These are phyloP conservation scores for Sarcoramphus papa DNA, from an alignment of 2,797 vertebrate species.

Conservation along the genomic window DNA sequence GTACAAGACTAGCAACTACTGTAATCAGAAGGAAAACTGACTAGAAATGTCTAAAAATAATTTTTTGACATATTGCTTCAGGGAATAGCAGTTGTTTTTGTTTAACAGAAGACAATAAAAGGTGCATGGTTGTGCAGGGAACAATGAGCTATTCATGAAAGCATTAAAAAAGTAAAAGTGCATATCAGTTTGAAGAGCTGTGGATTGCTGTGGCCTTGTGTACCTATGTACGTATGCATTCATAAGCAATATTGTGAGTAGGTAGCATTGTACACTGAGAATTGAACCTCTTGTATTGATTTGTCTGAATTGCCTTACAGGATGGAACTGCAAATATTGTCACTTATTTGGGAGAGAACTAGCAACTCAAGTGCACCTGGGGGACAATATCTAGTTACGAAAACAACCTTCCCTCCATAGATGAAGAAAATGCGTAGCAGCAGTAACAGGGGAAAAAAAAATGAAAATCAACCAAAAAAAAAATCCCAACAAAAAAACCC, in stretches of 20 bases:
- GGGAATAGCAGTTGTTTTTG: not conserved
- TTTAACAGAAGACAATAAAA: not conserved
- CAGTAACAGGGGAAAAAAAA: fast-evolving
- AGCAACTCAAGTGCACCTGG: not conserved
- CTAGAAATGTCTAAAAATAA: not conserved
- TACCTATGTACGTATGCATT: not conserved
- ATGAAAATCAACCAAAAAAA: not conserved
- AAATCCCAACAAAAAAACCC: not conserved
- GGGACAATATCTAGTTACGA: not conserved
- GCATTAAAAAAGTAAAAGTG: not conserved
- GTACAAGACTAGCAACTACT: not conserved
- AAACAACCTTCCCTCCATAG: not conserved
- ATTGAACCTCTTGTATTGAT: not conserved
- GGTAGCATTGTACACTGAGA: not conserved
- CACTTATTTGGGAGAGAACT: not conserved
- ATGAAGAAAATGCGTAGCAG: not conserved
- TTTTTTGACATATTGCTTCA: not conserved
- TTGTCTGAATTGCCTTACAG: not conserved
- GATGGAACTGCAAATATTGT: not conserved
- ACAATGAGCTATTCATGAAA: not conserved
- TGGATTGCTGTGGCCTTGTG: not conserved
- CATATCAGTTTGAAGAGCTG: not conserved
- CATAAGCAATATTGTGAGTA: not conserved
- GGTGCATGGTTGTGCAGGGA: not conserved
- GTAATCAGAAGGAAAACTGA: not conserved